Conservation (phyloP, 2,797 vertebrate genomes). For the Ambastaia sidthimunki region DNA sequence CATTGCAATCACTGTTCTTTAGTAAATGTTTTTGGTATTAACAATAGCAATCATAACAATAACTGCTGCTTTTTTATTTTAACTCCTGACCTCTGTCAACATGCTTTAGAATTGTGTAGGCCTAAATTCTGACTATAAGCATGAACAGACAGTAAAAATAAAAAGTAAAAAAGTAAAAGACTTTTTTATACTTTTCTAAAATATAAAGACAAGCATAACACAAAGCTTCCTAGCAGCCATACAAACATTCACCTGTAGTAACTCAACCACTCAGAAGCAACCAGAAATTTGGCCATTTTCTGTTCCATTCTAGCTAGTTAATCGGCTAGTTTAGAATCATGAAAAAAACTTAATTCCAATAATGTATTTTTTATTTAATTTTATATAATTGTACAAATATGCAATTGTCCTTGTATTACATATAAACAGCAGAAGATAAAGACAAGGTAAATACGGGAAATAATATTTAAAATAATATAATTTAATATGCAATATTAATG, state of each 20-base stretch:
- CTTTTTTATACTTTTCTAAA: too few relatives aligned
- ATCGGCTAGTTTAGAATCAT: too few relatives aligned
- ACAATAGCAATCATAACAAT: not conserved
- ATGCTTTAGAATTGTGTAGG: not conserved
- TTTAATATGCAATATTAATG: too few relatives aligned
- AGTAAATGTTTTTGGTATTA: not conserved
- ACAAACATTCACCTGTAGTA: conserved; percentile 4
- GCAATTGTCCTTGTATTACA: too few relatives aligned
- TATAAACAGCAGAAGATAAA: too few relatives aligned
- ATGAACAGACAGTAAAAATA: not conserved
- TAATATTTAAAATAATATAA: too few relatives aligned
- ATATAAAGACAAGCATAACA: not conserved
- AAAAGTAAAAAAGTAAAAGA: too few relatives aligned
- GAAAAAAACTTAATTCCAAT: too few relatives aligned
- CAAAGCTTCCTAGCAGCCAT: not conserved
- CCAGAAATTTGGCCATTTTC: not conserved
- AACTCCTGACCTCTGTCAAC: not conserved
- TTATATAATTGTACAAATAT: too few relatives aligned
- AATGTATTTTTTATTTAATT: too few relatives aligned
- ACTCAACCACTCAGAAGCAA: not conserved
- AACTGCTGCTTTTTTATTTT: conserved; percentile 15
- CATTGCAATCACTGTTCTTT: not conserved
- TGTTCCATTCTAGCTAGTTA: not conserved
- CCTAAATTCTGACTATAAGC: not conserved
- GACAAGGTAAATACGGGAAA: too few relatives aligned